A percentile compares a stretch with the other conserved stretches of the same genome.
These are phyloP conservation scores for Lamellibrachia columna DNA, from an alignment of 2,888 invertebrate species.

Conservation along the genomic window DNA sequence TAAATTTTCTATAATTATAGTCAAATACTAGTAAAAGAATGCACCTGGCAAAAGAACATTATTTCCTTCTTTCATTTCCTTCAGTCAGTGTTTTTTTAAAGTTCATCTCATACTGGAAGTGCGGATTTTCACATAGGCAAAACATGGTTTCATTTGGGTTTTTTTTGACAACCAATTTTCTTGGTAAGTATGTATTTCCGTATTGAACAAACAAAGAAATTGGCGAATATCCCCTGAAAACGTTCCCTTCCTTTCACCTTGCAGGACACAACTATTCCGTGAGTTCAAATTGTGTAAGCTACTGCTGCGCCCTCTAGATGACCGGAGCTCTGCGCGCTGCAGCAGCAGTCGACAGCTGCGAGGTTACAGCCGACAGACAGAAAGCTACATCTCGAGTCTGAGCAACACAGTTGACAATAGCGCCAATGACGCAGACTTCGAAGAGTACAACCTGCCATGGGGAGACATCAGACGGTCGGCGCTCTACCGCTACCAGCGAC, in stretches of 20 bases:
- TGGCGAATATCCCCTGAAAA: neutral
- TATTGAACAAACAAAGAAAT: neutral
- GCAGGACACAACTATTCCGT: conserved; percentile 49
- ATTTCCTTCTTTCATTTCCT: too few relatives aligned
- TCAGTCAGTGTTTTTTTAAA: too few relatives aligned
- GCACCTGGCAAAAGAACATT: too few relatives aligned
- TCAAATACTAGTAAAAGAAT: too few relatives aligned
- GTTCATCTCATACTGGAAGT: too few relatives aligned
- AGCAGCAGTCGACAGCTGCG: conserved; percentile 43
- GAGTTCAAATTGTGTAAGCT: conserved; percentile 65
- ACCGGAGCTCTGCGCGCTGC: conserved; percentile 55
- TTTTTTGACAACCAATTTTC: too few relatives aligned
- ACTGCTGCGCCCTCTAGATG: conserved; percentile 61
- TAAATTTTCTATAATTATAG: too few relatives aligned
- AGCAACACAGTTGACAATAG: conserved; percentile 61
- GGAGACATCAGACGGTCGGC: conserved; percentile 44
- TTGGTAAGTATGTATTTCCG: too few relatives aligned
- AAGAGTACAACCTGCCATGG: conserved; percentile 44
- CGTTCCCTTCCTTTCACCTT: neutral
- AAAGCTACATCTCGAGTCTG: conserved; percentile 62
- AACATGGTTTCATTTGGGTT: too few relatives aligned
- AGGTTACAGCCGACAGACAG: conserved; percentile 64
- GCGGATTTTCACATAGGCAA: too few relatives aligned
- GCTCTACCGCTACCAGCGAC: conserved; percentile 58
- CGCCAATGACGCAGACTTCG: conserved; percentile 51